Evolutionary conservation across 2,797 vertebrate genomes (phyloP).

Genomic region (Crax fasciolata): DNA sequence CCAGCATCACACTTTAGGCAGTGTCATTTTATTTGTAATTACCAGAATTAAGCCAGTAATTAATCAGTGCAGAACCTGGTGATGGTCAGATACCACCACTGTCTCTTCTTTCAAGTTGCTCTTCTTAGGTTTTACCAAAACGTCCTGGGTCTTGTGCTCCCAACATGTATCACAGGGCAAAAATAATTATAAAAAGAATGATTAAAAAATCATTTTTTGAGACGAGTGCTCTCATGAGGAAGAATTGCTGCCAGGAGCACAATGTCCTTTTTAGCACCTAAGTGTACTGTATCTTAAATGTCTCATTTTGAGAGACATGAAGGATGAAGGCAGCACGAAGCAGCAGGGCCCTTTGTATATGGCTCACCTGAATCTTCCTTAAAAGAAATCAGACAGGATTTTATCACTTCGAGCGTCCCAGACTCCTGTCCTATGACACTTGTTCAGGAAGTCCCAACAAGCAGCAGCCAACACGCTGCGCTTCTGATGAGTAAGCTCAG

Average conservation of each 20-base stretch:
- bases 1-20: not conserved
- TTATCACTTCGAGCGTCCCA: slow-evolving; percentile 60
- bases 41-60: not conserved
- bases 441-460: slow-evolving; percentile 66
- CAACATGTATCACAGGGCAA: not conserved
- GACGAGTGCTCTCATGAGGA: not conserved
- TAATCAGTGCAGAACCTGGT: not conserved
- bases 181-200: not conserved
- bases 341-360: not conserved
- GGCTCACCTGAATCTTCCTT: not conserved
- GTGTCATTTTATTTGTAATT: not conserved
- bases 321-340: not conserved
- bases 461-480: slow-evolving; percentile 69
- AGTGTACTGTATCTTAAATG: not conserved
- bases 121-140: not conserved
- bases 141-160: not conserved
- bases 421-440: slow-evolving; percentile 29
- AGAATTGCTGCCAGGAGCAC: not conserved
- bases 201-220: not conserved
- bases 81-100: not conserved
- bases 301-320: not conserved
- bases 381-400: slow-evolving; percentile 22
- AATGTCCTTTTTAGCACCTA: not conserved
- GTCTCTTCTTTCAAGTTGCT: not conserved
- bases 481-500: slow-evolving; percentile 62